Conservation (phyloP, 1,140 invertebrate genomes). For the Platyura marginata region DNA sequence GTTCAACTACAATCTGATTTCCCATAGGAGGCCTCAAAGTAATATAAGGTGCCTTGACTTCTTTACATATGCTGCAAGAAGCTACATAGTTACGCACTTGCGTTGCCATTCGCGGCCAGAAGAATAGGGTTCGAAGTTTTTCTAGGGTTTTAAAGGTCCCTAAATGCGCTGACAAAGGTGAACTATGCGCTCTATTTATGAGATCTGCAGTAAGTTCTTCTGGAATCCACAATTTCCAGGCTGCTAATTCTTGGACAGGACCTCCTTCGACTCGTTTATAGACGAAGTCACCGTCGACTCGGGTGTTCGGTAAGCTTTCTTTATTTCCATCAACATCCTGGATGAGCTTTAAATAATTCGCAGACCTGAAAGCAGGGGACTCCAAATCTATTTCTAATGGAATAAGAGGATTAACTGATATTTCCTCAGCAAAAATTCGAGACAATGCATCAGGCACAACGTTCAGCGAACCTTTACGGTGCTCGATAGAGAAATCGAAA, state of each 20-base stretch:
- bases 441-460: neutral
- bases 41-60: slow-evolving; percentile 2
- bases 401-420: too few relatives aligned
- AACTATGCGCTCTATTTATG: neutral
- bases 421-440: too few relatives aligned
- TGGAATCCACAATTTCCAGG: slow-evolving; percentile 6
- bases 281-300: too few relatives aligned
- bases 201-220: neutral
- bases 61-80: slow-evolving; percentile 3
- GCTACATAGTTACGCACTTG: neutral
- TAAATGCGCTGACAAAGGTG: neutral
- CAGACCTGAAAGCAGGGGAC: too few relatives aligned
- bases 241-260: too few relatives aligned
- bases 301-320: too few relatives aligned
- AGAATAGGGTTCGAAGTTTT: too few relatives aligned
- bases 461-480: neutral
- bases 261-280: too few relatives aligned
- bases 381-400: too few relatives aligned
- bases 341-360: too few relatives aligned
- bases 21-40: slow-evolving; percentile 4
- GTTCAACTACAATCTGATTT: neutral
- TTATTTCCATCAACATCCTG: too few relatives aligned
- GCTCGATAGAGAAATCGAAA: slow-evolving; percentile 9
- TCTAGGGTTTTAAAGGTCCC: too few relatives aligned
- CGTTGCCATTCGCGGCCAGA: neutral